Percentiles rank a stretch among this genome's conserved stretches.
These are phyloP conservation scores for Drosophila hydei DNA, from an alignment of 1,140 invertebrate genomes.

Conservation along the genomic window DNA sequence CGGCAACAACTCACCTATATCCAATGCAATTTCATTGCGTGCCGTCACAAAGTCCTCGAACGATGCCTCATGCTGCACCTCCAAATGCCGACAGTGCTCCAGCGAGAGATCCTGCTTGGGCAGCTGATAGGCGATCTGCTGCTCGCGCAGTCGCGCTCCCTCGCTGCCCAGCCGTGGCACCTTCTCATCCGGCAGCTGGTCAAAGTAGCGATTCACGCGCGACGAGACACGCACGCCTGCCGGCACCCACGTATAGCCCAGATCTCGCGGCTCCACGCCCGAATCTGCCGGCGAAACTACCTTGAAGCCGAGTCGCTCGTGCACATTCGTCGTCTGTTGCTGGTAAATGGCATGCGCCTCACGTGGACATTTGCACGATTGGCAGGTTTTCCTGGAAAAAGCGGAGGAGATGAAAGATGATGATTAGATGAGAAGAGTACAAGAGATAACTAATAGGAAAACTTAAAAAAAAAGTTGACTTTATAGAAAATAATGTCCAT, in stretches of 20 bases:
- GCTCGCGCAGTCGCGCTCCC: constrained; percentile 91
- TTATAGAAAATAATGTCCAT: too few species aligned
- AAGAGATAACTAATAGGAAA: not conserved
- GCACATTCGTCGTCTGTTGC: constrained; percentile 88
- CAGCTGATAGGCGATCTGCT: constrained; percentile 94
- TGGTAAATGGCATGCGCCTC: constrained; percentile 92
- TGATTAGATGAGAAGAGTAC: not conserved
- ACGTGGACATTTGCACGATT: constrained; percentile 93
- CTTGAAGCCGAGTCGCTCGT: constrained; percentile 91
- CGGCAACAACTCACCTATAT: constrained; percentile 94
- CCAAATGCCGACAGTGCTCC: constrained; percentile 94
- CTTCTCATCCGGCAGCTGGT: constrained; percentile 90
- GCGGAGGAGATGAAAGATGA: not conserved
- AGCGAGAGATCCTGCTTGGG: constrained; percentile 97
- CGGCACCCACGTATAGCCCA: constrained; percentile 92
- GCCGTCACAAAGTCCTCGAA: constrained; percentile 96
- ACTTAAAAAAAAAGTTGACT: too few species aligned
- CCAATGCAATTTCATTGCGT: constrained; percentile 96
- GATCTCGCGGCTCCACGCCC: constrained; percentile 85
- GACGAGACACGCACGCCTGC: constrained; percentile 88
- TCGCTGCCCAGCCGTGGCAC: constrained; percentile 90
- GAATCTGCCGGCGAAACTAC: constrained; percentile 82
- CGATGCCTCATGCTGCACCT: constrained; percentile 89
- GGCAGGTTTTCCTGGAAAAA: constrained; percentile 86
- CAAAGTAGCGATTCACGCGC: constrained; percentile 90